phyloP scores from a whole-genome alignment of 2,888 invertebrate species.

The Vanessa cardui region DNA sequence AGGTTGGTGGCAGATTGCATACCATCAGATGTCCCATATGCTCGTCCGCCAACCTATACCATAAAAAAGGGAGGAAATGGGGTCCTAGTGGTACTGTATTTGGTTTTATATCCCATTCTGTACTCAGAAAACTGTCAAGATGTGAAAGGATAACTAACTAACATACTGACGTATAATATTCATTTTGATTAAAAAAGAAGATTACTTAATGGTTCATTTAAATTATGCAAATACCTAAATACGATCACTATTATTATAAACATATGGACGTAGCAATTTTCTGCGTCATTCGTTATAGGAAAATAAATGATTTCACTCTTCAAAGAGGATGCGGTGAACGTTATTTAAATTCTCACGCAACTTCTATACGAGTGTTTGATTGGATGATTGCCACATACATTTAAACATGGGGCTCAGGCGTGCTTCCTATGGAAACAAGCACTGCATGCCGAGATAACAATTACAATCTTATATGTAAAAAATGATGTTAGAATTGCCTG shows the following conservation, averaged over 20 bases:
- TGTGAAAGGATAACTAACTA: too few species aligned
- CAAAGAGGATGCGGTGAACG: conserved; percentile 57
- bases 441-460: not conserved
- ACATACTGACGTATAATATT: too few species aligned
- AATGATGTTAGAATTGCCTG: too few species aligned
- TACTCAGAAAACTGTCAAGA: too few species aligned
- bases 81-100: too few species aligned
- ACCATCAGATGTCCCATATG: too few species aligned
- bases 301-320: conserved; percentile 52
- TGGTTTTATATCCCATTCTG: too few species aligned
- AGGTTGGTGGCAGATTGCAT: too few species aligned
- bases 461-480: not conserved
- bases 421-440: conserved; percentile 10
- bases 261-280: not conserved
- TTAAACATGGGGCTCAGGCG: conserved; percentile 31
- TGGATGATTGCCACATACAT: conserved; percentile 49
- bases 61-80: too few species aligned
- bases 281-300: conserved; percentile 5
- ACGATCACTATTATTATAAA: not conserved
- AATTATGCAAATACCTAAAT: not conserved
- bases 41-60: too few species aligned
- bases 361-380: conserved; percentile 49
- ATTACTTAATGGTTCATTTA: too few species aligned
- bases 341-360: conserved; percentile 64
- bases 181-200: too few species aligned